These are phyloP conservation scores for Lasioglossum vierecki DNA, from an alignment of 2,888 invertebrate species.

Conservation along the genomic window DNA sequence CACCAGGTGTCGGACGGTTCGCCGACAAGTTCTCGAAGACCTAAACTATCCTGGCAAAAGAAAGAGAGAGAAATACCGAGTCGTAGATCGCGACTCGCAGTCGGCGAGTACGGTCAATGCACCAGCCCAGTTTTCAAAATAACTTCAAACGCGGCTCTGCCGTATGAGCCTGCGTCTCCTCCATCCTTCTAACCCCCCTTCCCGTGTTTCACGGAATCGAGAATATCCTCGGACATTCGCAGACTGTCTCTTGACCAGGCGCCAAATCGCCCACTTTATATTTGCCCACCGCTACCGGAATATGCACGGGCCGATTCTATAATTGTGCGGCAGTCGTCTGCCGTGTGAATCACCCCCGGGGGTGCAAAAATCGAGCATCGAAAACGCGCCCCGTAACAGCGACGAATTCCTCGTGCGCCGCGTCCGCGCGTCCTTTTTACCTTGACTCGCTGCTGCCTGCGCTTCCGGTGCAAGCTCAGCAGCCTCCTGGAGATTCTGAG, in stretches of 20 bases:
- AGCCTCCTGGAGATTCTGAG: not conserved
- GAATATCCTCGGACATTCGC: slow-evolving; percentile 79
- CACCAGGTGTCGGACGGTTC: slow-evolving; percentile 41
- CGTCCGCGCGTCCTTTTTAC: not conserved
- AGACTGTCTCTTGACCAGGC: slow-evolving; percentile 78
- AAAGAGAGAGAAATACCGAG: not conserved
- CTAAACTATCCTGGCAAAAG: not conserved
- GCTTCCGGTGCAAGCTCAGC: not conserved
- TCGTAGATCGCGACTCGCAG: slow-evolving; percentile 34
- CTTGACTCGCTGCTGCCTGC: not conserved
- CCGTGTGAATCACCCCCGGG: slow-evolving; percentile 41
- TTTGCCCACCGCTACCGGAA: slow-evolving; percentile 61
- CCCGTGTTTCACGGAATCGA: slow-evolving; percentile 75
- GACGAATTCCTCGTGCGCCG: not conserved
- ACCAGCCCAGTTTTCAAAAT: slow-evolving; percentile 81
- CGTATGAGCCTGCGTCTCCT: slow-evolving; percentile 19
- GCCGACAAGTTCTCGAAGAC: slow-evolving; percentile 44
- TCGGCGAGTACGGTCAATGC: slow-evolving; percentile 76
- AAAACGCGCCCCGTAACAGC: slow-evolving; percentile 11
- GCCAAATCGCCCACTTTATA: slow-evolving; percentile 76
- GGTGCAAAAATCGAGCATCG: slow-evolving; percentile 43
- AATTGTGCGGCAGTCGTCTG: slow-evolving; percentile 44
- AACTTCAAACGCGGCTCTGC: slow-evolving; percentile 72
- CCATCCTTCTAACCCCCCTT: not conserved
- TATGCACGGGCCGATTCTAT: slow-evolving; percentile 58